phyloP scores from a whole-genome alignment of 2,797 vertebrate species.

The Simalia tracyae region DNA sequence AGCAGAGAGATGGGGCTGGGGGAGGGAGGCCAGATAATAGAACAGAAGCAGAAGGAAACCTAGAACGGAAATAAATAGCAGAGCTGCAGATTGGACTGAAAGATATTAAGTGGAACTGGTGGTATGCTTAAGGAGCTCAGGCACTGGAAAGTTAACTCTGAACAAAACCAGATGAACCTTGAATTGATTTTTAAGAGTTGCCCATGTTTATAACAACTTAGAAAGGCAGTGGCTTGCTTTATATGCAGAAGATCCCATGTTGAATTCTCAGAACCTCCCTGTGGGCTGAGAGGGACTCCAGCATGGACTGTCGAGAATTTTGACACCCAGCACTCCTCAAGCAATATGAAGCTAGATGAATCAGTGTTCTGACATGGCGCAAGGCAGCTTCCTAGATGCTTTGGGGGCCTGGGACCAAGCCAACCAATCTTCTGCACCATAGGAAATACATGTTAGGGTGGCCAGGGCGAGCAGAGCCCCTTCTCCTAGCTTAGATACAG shows the following conservation, averaged over 20 bases:
- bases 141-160: not conserved
- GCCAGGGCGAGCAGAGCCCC: accelerated
- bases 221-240: not conserved
- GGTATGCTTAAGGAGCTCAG: not conserved
- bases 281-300: not conserved
- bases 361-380: not conserved
- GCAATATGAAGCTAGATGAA: not conserved
- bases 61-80: not conserved
- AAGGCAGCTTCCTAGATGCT: not conserved
- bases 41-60: not conserved
- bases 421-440: not conserved
- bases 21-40: too few species aligned
- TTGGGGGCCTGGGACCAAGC: not conserved
- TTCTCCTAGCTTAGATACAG: not conserved
- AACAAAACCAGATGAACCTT: not conserved
- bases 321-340: not conserved
- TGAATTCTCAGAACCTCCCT: not conserved
- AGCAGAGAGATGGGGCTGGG: not conserved
- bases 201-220: not conserved
- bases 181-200: constrained; percentile 1
- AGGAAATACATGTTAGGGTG: not conserved
- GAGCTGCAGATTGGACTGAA: not conserved
- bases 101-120: not conserved
- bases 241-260: not conserved
- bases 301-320: not conserved